These are phyloP conservation scores for Holotrichia oblita DNA, from an alignment of 1,140 invertebrate species.

Conservation along the genomic window DNA sequence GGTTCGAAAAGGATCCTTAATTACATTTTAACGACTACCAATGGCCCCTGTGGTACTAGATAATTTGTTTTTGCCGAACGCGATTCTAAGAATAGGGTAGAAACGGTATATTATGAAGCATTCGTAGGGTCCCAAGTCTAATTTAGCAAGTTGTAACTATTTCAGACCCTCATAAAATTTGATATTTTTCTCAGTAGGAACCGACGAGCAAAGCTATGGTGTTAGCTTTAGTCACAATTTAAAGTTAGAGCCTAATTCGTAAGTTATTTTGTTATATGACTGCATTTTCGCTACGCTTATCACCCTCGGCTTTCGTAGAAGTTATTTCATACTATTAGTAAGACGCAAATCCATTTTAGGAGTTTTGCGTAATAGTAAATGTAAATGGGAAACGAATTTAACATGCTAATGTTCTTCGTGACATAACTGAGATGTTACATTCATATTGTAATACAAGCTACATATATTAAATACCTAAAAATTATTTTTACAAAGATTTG, in stretches of 20 bases:
- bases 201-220: background rate
- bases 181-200: conserved; percentile 20
- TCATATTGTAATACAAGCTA: too few species aligned
- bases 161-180: conserved; percentile 17
- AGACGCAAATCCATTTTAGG: background rate
- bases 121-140: background rate
- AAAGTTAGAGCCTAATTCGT: conserved; percentile 11
- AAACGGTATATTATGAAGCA: conserved; percentile 12
- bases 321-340: background rate
- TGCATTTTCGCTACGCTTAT: background rate
- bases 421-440: too few species aligned
- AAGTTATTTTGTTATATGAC: conserved; percentile 3
- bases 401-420: background rate
- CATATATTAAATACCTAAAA: too few species aligned
- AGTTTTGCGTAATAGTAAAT: background rate
- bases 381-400: background rate
- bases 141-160: conserved; percentile 21
- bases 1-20: conserved; percentile 12
- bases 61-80: conserved; percentile 6
- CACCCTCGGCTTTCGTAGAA: background rate
- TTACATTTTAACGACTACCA: conserved; percentile 9
- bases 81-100: background rate
- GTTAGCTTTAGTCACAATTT: conserved; percentile 7
- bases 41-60: background rate
- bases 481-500: too few species aligned